A percentile compares a stretch with the other conserved stretches of the same genome.
Evolutionary conservation across 2,113 vertebrate species (phyloP).

Genomic region (Miniopterus natalensis): DNA sequence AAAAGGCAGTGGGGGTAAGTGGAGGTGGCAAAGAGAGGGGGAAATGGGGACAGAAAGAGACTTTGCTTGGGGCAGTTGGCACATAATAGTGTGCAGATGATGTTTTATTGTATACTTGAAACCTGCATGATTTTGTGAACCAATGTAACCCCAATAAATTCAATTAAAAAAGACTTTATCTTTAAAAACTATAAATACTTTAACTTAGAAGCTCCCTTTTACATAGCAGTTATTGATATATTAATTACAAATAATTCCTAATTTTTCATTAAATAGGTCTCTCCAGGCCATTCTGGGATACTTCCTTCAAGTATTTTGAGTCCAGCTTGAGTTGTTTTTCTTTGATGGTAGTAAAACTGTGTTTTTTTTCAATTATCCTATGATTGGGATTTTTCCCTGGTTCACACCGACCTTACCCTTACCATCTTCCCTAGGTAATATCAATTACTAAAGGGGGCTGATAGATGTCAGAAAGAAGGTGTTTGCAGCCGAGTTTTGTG

Average conservation of each 20-base stretch:
- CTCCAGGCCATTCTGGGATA: background rate
- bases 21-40: background rate
- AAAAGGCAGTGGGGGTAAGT: background rate
- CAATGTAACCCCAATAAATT: background rate
- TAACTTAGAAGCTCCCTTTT: slow-evolving; percentile 35
- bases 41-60: background rate
- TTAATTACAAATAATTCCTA: slow-evolving; percentile 53
- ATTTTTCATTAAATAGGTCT: slow-evolving; percentile 59
- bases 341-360: slow-evolving; percentile 22
- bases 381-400: slow-evolving; percentile 58
- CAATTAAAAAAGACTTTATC: background rate
- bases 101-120: background rate
- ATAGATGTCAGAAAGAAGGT: slow-evolving; percentile 54
- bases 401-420: slow-evolving; percentile 44
- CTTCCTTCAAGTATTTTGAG: slow-evolving; percentile 48
- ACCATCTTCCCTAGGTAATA: background rate
- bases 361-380: slow-evolving; percentile 44
- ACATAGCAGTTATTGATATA: slow-evolving; percentile 1
- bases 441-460: slow-evolving; percentile 38
- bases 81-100: background rate
- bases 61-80: background rate
- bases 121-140: background rate
- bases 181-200: slow-evolving; percentile 22
- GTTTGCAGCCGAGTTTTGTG: background rate
- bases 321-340: slow-evolving; percentile 35